Evolutionary conservation across 2,888 invertebrate genomes (phyloP).

Genomic region (Onthophagus sagittarius): DNA sequence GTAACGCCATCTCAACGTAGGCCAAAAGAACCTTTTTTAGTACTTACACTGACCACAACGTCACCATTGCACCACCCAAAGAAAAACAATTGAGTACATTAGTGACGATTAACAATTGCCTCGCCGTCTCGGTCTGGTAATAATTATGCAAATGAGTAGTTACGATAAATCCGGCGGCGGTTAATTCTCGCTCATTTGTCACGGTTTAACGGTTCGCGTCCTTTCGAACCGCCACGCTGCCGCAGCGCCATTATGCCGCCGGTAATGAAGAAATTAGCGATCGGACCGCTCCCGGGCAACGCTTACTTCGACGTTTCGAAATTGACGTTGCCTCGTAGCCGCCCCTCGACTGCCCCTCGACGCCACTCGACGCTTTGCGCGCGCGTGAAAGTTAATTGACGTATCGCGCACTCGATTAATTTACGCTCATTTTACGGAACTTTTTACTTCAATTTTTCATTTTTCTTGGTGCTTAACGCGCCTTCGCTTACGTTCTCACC

Average conservation of each 20-base stretch:
- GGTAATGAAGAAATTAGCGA: slow-evolving; percentile 11
- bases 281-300: background rate
- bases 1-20: background rate
- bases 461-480: background rate
- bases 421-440: background rate
- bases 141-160: slow-evolving; percentile 9
- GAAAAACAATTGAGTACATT: slow-evolving; percentile 1
- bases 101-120: background rate
- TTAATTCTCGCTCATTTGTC: slow-evolving; percentile 8
- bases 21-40: background rate
- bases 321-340: background rate
- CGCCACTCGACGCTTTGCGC: background rate
- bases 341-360: background rate
- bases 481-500: background rate
- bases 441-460: background rate
- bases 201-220: slow-evolving; percentile 8
- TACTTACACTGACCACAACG: background rate
- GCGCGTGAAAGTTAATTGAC: slow-evolving; percentile 8
- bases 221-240: slow-evolving; percentile 2
- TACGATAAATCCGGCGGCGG: slow-evolving; percentile 5
- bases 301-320: slow-evolving; percentile 2
- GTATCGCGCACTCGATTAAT: background rate
- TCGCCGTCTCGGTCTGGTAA: background rate
- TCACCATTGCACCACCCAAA: background rate
- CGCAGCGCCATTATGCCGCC: background rate